Conservation (phyloP, 2,113 vertebrate genomes). For the Thoracochromis brauschi region DNA sequence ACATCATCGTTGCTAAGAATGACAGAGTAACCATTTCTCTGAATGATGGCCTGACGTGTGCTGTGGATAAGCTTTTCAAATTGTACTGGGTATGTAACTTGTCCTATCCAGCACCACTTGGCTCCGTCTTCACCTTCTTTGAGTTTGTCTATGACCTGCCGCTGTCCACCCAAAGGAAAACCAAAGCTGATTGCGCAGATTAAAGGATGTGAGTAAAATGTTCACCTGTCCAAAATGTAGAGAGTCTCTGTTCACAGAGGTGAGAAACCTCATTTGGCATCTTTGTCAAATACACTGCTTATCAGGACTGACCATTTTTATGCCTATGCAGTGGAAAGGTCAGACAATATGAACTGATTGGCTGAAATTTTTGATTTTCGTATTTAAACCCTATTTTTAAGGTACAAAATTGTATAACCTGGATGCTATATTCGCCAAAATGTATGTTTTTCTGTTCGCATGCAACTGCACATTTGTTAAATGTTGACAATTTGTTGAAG, state of each 20-base stretch:
- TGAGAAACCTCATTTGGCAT: background rate
- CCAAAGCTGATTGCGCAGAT: background rate
- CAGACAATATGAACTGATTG: no score
- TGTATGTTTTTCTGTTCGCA: no score
- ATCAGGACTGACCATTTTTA: no score
- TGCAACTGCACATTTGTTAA: no score
- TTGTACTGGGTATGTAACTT: rapidly evolving
- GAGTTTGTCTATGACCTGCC: rapidly evolving
- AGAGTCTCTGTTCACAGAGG: background rate
- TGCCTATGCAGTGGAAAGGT: no score
- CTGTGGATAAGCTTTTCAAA: background rate
- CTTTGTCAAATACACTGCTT: rapidly evolving
- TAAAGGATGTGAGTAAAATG: background rate
- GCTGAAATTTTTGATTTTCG: no score
- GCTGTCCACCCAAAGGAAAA: background rate
- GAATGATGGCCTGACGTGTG: rapidly evolving
- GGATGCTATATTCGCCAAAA: no score
- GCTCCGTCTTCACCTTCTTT: background rate
- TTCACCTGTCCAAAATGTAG: background rate
- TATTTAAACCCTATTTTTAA: no score
- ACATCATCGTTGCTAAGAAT: no score
- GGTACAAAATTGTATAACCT: no score
- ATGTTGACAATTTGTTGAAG: no score
- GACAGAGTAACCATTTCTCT: no score
- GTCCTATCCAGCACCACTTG: rapidly evolving